Conservation (phyloP, 2,797 vertebrate species). For the Columba guinea region DNA sequence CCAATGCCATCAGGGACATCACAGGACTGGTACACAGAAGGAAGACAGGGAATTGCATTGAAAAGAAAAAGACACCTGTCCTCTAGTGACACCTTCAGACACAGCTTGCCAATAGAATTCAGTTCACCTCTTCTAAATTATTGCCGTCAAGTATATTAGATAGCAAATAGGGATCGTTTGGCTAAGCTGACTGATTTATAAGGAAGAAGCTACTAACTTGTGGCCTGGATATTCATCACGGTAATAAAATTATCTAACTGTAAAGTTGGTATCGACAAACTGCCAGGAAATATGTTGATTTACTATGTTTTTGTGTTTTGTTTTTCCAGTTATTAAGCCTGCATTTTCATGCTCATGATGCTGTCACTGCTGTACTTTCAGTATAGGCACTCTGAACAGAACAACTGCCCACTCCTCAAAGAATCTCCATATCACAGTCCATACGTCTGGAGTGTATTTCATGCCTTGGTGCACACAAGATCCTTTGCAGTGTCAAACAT, state of each 20-base stretch:
- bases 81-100: background rate
- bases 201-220: background rate
- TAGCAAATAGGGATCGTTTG: background rate
- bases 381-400: background rate
- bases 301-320: background rate
- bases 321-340: background rate
- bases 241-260: conserved; percentile 40
- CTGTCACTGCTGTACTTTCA: background rate
- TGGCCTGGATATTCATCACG: background rate
- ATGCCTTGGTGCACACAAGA: background rate
- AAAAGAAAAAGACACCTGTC: background rate
- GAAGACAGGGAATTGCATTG: background rate
- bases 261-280: conserved; percentile 30
- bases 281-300: background rate
- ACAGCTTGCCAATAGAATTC: background rate
- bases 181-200: conserved; percentile 6
- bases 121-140: background rate
- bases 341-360: background rate
- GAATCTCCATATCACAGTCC: background rate
- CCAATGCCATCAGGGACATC: background rate
- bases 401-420: background rate
- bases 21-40: background rate
- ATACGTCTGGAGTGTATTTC: background rate
- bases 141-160: background rate
- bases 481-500: background rate